A percentile compares a stretch with the other conserved stretches of the same genome.
These are phyloP conservation scores for Rhinichthys klamathensis DNA, from an alignment of 2,113 vertebrate genomes.

Conservation along the genomic window DNA sequence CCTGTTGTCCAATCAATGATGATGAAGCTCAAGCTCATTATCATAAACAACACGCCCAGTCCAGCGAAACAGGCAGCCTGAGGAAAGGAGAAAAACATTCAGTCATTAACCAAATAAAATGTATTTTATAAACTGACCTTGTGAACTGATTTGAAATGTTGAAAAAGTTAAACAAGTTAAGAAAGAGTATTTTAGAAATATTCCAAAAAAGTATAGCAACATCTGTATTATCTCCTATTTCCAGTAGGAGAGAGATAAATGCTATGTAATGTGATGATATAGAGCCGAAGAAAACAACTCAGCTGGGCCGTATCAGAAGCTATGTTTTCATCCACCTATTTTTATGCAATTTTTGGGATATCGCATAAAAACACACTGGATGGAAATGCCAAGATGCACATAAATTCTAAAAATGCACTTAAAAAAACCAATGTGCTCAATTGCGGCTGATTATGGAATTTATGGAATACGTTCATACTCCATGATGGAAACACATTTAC, in stretches of 20 bases:
- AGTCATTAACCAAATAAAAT: neutral
- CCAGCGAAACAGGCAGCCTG: constrained; percentile 90
- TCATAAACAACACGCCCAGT: constrained; percentile 92
- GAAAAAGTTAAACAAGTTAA: neutral
- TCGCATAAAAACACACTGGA: no score
- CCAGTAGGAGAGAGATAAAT: neutral
- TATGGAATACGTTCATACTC: no score
- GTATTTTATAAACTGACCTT: no score
- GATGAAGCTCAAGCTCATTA: constrained; percentile 98
- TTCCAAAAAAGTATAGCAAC: neutral
- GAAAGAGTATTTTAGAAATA: neutral
- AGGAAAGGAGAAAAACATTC: constrained; percentile 11
- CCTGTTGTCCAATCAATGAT: constrained; percentile 91
- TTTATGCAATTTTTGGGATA: no score
- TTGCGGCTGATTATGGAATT: no score
- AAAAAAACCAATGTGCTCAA: no score
- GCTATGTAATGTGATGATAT: neutral
- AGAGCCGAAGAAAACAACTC: no score
- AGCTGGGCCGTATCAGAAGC: no score
- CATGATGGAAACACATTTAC: no score
- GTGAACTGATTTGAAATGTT: neutral
- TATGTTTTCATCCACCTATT: no score
- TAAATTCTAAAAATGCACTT: no score
- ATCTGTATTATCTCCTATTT: neutral
- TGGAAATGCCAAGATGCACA: no score